phyloP scores from a whole-genome alignment of 2,888 invertebrate genomes.

The Parasteatoda lunata region DNA sequence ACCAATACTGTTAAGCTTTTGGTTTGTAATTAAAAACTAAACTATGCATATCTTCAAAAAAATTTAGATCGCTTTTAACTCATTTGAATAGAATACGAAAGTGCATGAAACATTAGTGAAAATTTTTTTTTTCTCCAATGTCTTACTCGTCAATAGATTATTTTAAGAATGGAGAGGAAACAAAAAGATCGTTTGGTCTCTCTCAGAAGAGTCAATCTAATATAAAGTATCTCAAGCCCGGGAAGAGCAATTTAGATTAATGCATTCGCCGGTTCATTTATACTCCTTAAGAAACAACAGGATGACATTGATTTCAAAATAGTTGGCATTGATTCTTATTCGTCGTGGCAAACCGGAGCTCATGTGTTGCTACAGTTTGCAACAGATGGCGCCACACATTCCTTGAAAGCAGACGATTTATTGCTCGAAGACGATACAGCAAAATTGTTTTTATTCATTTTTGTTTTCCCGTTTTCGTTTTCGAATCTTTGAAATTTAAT shows the following conservation, averaged over 20 bases:
- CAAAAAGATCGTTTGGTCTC: slow-evolving; percentile 30
- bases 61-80: too few species aligned
- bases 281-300: slow-evolving; percentile 67
- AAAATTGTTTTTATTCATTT: slow-evolving; percentile 56
- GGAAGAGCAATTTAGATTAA: slow-evolving; percentile 63
- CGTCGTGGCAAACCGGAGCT: background rate
- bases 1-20: too few species aligned
- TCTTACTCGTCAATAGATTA: slow-evolving; percentile 22
- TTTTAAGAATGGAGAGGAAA: slow-evolving; percentile 11
- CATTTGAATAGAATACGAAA: background rate
- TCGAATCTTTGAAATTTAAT: slow-evolving; percentile 67
- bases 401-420: slow-evolving; percentile 54
- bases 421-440: slow-evolving; percentile 48
- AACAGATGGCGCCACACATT: slow-evolving; percentile 66
- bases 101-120: slow-evolving; percentile 14
- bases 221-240: slow-evolving; percentile 53
- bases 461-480: slow-evolving; percentile 9
- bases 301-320: slow-evolving; percentile 66
- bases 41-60: too few species aligned
- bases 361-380: slow-evolving; percentile 54
- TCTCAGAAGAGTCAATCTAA: slow-evolving; percentile 58
- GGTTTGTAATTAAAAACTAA: too few species aligned
- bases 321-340: slow-evolving; percentile 58
- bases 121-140: slow-evolving; percentile 7
- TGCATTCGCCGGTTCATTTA: slow-evolving; percentile 62